Conservation (phyloP, 2,888 invertebrate species). For the Apoda limacodes region DNA sequence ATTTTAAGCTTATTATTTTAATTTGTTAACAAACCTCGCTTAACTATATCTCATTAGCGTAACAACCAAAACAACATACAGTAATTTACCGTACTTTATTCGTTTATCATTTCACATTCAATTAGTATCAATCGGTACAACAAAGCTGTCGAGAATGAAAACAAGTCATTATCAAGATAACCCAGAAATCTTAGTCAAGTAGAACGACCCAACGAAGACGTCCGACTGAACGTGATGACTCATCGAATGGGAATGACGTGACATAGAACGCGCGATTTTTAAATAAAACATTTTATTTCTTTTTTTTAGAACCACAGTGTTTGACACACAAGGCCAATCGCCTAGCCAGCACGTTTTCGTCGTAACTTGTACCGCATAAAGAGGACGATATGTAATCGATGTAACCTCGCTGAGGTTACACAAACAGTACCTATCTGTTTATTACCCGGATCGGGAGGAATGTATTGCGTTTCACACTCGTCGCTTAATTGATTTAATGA, state of each 20-base stretch:
- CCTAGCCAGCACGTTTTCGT: slow-evolving; percentile 25
- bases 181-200: slow-evolving; percentile 27
- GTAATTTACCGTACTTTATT: no score
- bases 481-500: slow-evolving; percentile 35
- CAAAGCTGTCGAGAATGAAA: slow-evolving; percentile 33
- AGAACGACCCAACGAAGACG: slow-evolving; percentile 24
- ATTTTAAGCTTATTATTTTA: no score
- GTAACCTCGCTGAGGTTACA: slow-evolving; percentile 28
- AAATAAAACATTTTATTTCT: slow-evolving; percentile 27
- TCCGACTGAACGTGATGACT: slow-evolving; percentile 34
- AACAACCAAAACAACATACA: no score
- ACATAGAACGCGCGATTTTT: slow-evolving; percentile 23
- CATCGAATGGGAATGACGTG: slow-evolving; percentile 36
- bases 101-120: slow-evolving; percentile 19
- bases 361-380: slow-evolving; percentile 22
- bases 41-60: slow-evolving; percentile 3
- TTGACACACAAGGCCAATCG: slow-evolving; percentile 33
- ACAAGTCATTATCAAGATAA: slow-evolving; percentile 45
- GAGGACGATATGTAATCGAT: slow-evolving; percentile 31
- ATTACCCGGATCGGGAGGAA: slow-evolving; percentile 22
- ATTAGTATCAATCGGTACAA: slow-evolving; percentile 27
- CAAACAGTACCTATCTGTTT: slow-evolving; percentile 23
- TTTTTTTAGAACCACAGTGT: slow-evolving; percentile 17
- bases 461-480: slow-evolving; percentile 31
- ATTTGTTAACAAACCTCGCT: no score